Evolutionary conservation across 2,888 invertebrate species (phyloP), one percentile per base, ranked within the genome.

Genomic region (Acleris emargana): DNA sequence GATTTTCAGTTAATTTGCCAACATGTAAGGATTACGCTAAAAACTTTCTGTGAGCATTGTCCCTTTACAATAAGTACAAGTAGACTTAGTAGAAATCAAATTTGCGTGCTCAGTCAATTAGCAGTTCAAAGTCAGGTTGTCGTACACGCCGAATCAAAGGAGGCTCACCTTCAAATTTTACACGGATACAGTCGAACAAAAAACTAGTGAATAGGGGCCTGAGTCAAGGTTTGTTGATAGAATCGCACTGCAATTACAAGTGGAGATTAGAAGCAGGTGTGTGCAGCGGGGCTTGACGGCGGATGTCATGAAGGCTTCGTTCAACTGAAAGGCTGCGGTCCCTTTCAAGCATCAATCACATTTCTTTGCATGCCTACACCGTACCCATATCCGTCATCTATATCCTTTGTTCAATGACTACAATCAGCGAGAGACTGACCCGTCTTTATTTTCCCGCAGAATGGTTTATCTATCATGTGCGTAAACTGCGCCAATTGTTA

Each of bases 131-230:
- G 22, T 47, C 32, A 22, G 28, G 16, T 16, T 32, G 17, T n/a
- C 25, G n/a, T 11, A 52, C 43, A 3, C 47, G 43, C n/a, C 13
- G 4, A 38, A 52, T 70, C 76, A 67, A 79, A 80, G 61, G 51
- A 71, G 75, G 73, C 72, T 74, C 75, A 79, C 82, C 83, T 85
- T 84, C 76, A 70, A 73, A 69, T 60, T 57, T 71, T 73, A 71
- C 67, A 68, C 68, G 61, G 68, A 63, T 51, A 45, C 70, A 67
- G 59, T 73, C 68, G 68, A 72, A 79, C 75, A 73, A 77, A 80
- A 79, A 78, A 71, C 73, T 77, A 77, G 75, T 73, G 73, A 73
- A 71, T 68, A 74, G 68, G 51, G 58, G 60, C 55, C 50, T 13
- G 60, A 74, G 70, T 71, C 73, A 73, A 72, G 73, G 74, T 62